Base-by-base conservation (phyloP, 37 sponge, comb jelly and placozoan genomes). In the Crambe crambe region DNA sequence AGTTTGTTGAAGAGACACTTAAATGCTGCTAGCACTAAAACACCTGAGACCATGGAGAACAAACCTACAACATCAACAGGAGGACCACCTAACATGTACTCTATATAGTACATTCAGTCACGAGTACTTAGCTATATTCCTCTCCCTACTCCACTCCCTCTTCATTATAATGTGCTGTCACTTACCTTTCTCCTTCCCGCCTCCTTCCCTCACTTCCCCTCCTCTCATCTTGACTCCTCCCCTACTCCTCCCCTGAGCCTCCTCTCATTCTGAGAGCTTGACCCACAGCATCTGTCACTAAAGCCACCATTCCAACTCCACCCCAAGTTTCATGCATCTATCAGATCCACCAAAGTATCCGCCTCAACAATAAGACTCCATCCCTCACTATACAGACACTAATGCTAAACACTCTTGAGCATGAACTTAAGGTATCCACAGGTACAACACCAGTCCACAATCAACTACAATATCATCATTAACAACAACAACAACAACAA, bases 61-160 rank as follows among this genome's bases (percentile, higher is more conserved):
- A 26, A 47, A 47, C 74, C 74, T 5, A 9, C 12, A 26, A 23
- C 71, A 15, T 35, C 71, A 17, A 37, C 59, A 58, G 27, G 56
- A 15, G 38, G 6, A 58, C 59, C 17, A 5, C 10, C 38, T 2
- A 75, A 75, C 22, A 58, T 75, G 59, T 75, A 58, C 38, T 75
- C 74, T 21, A 51, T 21, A 26, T 57, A 73, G 74, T 56, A 2
- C 25, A 25, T 34, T 3, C 32, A 1, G 58, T 31, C 29, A 56
- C 59, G 25, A 51, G 34, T 9, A 8, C 31, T 21, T 74, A 70
- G 40, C 75, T 61, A 3, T 82, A 57, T 42, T 22, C 88, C 17
- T 83, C 79, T 34, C 67, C 61, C 57, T 81, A 85, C 65, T 90
- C 85, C 75, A 81, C 85, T 2, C 90, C 90, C 0, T 51, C 68